phyloP scores from a whole-genome alignment of 2,797 vertebrate species.

The Sylvia borin region DNA sequence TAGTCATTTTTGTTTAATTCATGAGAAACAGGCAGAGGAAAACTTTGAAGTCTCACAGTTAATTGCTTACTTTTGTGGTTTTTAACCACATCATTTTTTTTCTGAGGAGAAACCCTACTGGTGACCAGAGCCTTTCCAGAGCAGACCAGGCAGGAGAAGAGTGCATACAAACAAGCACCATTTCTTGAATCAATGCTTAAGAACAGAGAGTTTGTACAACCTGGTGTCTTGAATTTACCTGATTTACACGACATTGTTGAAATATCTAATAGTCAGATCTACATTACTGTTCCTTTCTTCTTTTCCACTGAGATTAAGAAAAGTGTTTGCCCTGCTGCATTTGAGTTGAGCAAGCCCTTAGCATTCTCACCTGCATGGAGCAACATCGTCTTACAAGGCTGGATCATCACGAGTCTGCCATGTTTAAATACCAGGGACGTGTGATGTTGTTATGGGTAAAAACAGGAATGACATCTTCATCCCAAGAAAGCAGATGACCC shows the following conservation, averaged over 20 bases:
- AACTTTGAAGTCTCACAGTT: background rate
- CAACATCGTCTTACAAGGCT: background rate
- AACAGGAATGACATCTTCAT: background rate
- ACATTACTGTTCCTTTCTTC: background rate
- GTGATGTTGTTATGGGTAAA: background rate
- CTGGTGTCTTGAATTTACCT: background rate
- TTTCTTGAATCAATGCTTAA: background rate
- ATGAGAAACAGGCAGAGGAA: background rate
- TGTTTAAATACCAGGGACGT: background rate
- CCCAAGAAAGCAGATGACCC: background rate
- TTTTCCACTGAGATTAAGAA: background rate
- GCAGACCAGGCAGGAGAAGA: background rate
- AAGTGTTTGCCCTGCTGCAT: background rate
- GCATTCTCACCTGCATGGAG: background rate
- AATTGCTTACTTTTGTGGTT: background rate
- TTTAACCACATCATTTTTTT: background rate
- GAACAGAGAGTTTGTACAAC: background rate
- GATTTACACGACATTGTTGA: background rate
- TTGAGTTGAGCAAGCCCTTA: background rate
- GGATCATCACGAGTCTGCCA: background rate
- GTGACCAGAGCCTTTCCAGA: background rate
- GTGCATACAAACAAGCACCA: background rate
- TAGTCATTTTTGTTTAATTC: constrained; percentile 1
- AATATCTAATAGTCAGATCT: background rate
- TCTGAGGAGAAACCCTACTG: background rate